Conservation (phyloP, 2,797 vertebrate species). For the Tadarida brasiliensis region DNA sequence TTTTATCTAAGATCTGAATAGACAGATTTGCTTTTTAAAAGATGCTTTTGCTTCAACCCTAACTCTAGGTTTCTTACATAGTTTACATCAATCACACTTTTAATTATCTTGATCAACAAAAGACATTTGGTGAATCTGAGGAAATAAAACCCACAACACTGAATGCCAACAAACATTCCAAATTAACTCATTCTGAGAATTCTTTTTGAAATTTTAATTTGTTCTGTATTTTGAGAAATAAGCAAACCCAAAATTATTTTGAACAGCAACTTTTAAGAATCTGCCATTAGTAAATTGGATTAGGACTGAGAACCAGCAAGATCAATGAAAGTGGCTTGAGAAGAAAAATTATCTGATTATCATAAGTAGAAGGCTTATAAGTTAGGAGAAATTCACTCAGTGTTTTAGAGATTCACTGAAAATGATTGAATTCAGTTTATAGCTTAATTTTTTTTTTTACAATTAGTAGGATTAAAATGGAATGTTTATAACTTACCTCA, state of each 20-base stretch:
- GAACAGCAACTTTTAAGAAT: neutral
- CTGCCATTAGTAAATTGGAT: neutral
- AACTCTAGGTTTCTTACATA: constrained; percentile 23
- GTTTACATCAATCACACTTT: constrained; percentile 65
- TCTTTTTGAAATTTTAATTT: constrained; percentile 55
- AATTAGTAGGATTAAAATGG: neutral
- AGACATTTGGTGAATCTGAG: neutral
- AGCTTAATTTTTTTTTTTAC: constrained; percentile 8
- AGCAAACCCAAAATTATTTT: neutral
- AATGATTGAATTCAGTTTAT: constrained; percentile 48
- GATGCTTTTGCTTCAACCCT: constrained; percentile 22
- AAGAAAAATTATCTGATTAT: constrained; percentile 48
- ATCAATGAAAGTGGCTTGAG: neutral
- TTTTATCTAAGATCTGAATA: constrained; percentile 69
- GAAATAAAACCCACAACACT: neutral
- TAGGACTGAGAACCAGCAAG: constrained; percentile 1
- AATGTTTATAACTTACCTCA: neutral
- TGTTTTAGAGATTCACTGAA: constrained; percentile 13
- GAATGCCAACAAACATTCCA: constrained; percentile 37
- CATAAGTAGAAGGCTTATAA: neutral
- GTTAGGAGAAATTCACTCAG: neutral
- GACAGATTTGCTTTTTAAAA: constrained; percentile 62
- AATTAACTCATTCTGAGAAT: constrained; percentile 9
- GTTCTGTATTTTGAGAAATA: constrained; percentile 23
- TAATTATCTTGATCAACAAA: constrained; percentile 70